phyloP scores from a whole-genome alignment of 2,888 invertebrate species.

The Seira ritae region DNA sequence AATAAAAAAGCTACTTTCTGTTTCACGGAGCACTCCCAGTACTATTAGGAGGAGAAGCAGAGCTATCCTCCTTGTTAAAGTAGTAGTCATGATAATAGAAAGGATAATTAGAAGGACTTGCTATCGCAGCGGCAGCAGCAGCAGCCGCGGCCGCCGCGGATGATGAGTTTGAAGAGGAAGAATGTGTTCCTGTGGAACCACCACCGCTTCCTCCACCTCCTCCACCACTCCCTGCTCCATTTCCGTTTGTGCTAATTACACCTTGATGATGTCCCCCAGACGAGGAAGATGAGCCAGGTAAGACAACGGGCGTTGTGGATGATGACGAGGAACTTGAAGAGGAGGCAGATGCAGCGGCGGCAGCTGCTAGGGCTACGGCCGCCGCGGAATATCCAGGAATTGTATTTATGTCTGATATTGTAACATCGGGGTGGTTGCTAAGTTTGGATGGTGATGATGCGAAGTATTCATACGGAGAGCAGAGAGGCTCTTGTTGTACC shows the following conservation, averaged over 20 bases:
- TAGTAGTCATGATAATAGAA: conserved; percentile 74
- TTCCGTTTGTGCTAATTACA: conserved; percentile 32
- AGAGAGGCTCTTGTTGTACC: conserved; percentile 99
- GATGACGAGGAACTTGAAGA: conserved; percentile 52
- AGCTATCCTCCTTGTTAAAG: conserved; percentile 73
- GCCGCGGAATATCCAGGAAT: conserved; percentile 72
- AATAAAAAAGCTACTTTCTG: conserved; percentile 17
- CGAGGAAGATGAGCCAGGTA: conserved; percentile 49
- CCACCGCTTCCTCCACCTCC: conserved; percentile 42
- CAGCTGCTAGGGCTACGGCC: conserved; percentile 69
- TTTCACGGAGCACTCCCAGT: conserved; percentile 71
- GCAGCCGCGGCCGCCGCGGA: conserved; percentile 48
- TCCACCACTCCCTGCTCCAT: conserved; percentile 31
- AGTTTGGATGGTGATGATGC: conserved; percentile 86
- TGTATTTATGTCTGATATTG: conserved; percentile 96
- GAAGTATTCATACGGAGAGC: conserved; percentile 98
- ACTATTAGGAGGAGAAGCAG: conserved; percentile 72
- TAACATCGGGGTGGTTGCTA: conserved; percentile 96
- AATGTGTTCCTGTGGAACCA: conserved; percentile 48
- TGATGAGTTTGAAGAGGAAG: conserved; percentile 57
- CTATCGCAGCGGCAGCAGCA: conserved; percentile 53
- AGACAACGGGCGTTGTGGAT: conserved; percentile 52
- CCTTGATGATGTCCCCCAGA: conserved; percentile 33
- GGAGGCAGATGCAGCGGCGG: conserved; percentile 65
- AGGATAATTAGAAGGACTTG: conserved; percentile 71